Evolutionary conservation across 2,888 invertebrate genomes (phyloP).

Genomic region (Cheilosia soror): DNA sequence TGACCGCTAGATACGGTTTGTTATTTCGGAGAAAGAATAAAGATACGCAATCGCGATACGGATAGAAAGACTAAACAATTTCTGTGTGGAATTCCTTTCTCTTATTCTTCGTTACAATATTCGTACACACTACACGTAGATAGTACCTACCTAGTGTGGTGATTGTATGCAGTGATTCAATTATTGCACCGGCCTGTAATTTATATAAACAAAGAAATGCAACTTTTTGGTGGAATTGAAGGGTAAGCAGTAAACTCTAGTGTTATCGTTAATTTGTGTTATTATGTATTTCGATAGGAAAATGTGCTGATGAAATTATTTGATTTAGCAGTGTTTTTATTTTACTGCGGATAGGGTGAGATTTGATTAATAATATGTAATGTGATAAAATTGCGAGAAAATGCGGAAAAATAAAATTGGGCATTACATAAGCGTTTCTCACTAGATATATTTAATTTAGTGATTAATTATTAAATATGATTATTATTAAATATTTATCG

Average conservation of each 20-base stretch:
- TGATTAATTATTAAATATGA: too few species aligned
- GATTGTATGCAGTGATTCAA: slow-evolving; percentile 19
- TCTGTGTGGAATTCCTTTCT: slow-evolving; percentile 4
- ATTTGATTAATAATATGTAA: too few species aligned
- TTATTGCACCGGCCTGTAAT: slow-evolving; percentile 35
- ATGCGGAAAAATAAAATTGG: too few species aligned
- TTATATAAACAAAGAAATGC: slow-evolving; percentile 56
- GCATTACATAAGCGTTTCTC: too few species aligned
- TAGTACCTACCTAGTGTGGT: slow-evolving; percentile 2
- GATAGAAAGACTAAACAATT: slow-evolving; percentile 9
- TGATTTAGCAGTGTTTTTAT: neutral
- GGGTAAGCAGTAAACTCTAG: slow-evolving; percentile 55
- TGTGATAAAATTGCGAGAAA: too few species aligned
- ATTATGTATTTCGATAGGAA: neutral
- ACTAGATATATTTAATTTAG: too few species aligned
- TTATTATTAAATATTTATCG: too few species aligned
- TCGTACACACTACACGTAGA: slow-evolving; percentile 25
- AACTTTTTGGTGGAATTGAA: slow-evolving; percentile 71
- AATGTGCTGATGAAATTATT: neutral
- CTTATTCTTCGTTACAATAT: neutral
- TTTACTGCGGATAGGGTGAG: too few species aligned
- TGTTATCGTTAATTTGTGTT: slow-evolving; percentile 5
- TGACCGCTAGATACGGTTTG: neutral
- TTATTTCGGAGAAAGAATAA: neutral
- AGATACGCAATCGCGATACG: slow-evolving; percentile 24